A percentile compares a stretch with the other conserved stretches of the same genome.
Evolutionary conservation across 2,888 invertebrate species (phyloP).

Genomic region (Agrotis puta): DNA sequence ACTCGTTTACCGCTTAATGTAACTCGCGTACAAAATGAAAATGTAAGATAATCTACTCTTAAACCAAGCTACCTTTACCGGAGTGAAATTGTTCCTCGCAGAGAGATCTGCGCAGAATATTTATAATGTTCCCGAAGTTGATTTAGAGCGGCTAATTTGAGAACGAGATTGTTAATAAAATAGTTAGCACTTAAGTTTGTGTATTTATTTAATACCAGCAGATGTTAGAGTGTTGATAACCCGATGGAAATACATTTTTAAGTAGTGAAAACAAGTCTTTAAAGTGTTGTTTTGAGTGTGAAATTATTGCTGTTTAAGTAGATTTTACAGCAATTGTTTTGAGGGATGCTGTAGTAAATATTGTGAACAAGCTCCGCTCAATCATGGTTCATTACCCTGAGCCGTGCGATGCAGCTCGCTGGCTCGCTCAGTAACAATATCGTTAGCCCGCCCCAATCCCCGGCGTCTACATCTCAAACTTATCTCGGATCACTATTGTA

Average conservation of each 20-base stretch:
- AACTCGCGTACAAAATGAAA: slow-evolving; percentile 40
- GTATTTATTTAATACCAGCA: slow-evolving; percentile 58
- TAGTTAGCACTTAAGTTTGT: slow-evolving; percentile 56
- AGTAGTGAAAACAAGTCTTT: slow-evolving; percentile 14
- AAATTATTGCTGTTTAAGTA: slow-evolving; percentile 4
- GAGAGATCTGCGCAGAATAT: slow-evolving; percentile 65
- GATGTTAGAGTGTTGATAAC: slow-evolving; percentile 52
- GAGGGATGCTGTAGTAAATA: slow-evolving; percentile 15
- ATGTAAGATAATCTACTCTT: slow-evolving; percentile 47
- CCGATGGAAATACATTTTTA: slow-evolving; percentile 17
- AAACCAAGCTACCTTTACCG: slow-evolving; percentile 25
- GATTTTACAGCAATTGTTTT: slow-evolving; percentile 7
- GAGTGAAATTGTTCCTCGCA: slow-evolving; percentile 44
- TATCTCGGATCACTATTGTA: slow-evolving; percentile 67
- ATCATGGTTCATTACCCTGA: slow-evolving; percentile 72
- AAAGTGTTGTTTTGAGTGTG: slow-evolving; percentile 8
- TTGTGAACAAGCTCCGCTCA: slow-evolving; percentile 24
- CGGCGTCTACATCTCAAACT: slow-evolving; percentile 59
- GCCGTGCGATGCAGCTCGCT: slow-evolving; percentile 58
- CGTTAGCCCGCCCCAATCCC: slow-evolving; percentile 71
- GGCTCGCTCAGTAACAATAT: slow-evolving; percentile 71
- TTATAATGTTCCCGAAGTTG: slow-evolving; percentile 67
- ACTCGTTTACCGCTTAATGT: slow-evolving; percentile 21
- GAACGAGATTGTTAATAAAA: slow-evolving; percentile 62
- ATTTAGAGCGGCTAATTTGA: slow-evolving; percentile 64